Conservation (phyloP, 2,888 invertebrate species). For the Troides oblongomaculatus region DNA sequence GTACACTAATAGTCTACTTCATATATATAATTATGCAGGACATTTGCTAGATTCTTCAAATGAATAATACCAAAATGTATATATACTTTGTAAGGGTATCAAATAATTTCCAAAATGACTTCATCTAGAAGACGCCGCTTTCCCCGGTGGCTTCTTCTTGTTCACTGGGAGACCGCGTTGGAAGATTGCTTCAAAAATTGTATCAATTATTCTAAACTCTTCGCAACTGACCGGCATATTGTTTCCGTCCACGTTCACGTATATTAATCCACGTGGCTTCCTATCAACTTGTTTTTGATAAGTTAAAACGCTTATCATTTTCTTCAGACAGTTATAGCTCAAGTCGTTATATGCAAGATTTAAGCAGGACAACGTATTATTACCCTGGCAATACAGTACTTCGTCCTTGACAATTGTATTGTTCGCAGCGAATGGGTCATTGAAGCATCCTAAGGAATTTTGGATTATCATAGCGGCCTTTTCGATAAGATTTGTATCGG, state of each 20-base stretch:
- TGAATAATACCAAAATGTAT: too few species aligned
- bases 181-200: constrained; percentile 39
- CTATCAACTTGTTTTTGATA: constrained; percentile 44
- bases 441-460: constrained; percentile 40
- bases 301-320: constrained; percentile 43
- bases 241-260: constrained; percentile 56
- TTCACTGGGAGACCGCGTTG: constrained; percentile 34
- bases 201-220: constrained; percentile 46
- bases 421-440: constrained; percentile 44
- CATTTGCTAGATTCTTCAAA: too few species aligned
- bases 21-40: too few species aligned
- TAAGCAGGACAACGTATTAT: constrained; percentile 50
- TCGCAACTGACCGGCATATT: constrained; percentile 46
- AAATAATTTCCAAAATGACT: background rate
- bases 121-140: constrained; percentile 28
- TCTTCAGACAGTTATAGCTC: constrained; percentile 44
- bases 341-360: constrained; percentile 58
- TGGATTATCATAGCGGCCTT: constrained; percentile 44
- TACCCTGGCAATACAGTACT: constrained; percentile 46
- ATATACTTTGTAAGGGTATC: too few species aligned
- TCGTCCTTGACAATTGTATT: constrained; percentile 41
- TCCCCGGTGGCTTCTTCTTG: constrained; percentile 34
- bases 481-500: constrained; percentile 39
- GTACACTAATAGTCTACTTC: too few species aligned
- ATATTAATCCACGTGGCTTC: constrained; percentile 51